These are phyloP conservation scores for Caenorhabditis elegans DNA, from an alignment of 1,140 invertebrate genomes.

Conservation along the genomic window WBcel235 BX284605.5:10763001-10763500, in stretches of 20 bases:
- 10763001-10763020: too few relatives aligned
- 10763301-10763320: not conserved
- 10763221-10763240: not conserved
- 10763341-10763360: not conserved
- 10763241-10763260: slow-evolving; percentile 11
- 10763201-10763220: not conserved
- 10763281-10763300: not conserved
- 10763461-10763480: not conserved
- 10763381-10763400: not conserved
- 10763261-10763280: not conserved
- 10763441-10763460: not conserved
- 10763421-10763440: not conserved
- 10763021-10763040: too few relatives aligned
- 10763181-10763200: not conserved
- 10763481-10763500: not conserved
- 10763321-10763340: not conserved
- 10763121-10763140: not conserved
- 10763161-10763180: not conserved
- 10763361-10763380: too few relatives aligned
- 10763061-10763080: not conserved
- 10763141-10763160: not conserved
- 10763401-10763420: not conserved
- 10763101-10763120: not conserved
- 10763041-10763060: too few relatives aligned
- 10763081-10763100: not conserved